These are phyloP conservation scores for Lepus americanus DNA, from an alignment of 2,113 vertebrate genomes.

Conservation along the genomic window DNA sequence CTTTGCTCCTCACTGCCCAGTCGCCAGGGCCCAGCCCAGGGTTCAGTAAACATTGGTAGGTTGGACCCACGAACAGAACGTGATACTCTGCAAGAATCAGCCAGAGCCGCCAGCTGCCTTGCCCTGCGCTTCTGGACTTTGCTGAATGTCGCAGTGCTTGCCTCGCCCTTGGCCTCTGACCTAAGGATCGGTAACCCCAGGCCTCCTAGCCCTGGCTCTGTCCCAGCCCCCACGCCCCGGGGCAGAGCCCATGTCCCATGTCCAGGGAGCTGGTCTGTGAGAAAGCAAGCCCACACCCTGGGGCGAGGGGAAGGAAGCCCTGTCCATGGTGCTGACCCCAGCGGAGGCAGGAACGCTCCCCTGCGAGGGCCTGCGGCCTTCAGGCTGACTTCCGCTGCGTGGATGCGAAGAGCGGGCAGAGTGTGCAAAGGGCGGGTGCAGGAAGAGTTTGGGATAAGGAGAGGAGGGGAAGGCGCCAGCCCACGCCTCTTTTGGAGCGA, in stretches of 20 bases:
- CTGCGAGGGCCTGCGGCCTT: not conserved
- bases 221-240: not conserved
- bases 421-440: not conserved
- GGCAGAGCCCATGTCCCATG: not conserved
- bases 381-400: not conserved
- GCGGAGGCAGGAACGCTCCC: not conserved
- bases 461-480: not conserved
- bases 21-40: not conserved
- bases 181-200: not conserved
- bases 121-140: not conserved
- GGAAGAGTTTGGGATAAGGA: fast-evolving
- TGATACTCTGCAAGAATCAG: not conserved
- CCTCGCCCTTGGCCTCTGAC: not conserved
- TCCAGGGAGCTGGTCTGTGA: not conserved
- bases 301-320: not conserved
- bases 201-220: not conserved
- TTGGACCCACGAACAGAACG: not conserved
- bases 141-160: not conserved
- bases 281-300: not conserved
- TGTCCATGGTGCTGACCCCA: not conserved
- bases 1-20: not conserved
- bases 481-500: not conserved
- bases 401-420: not conserved
- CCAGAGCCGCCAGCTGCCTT: not conserved
- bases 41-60: not conserved